Percentiles rank a stretch among this genome's conserved stretches.
Evolutionary conservation across 1,140 invertebrate species (phyloP).

Genomic region (Drosophila subpulchrella): DNA sequence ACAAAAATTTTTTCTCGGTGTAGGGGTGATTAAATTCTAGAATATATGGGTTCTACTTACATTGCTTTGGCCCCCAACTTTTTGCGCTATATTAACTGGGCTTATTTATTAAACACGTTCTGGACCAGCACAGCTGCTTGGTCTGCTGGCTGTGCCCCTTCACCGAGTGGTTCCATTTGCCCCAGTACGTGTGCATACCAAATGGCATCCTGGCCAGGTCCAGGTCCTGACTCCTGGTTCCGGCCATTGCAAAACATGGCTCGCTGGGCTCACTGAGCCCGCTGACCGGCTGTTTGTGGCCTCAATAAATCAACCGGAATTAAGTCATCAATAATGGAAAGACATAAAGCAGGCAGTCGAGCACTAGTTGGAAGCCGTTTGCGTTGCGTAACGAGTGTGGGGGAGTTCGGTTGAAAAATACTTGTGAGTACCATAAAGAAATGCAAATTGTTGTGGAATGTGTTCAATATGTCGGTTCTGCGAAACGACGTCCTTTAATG

Average conservation of each 20-base stretch:
- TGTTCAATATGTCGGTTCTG: slow-evolving; percentile 17
- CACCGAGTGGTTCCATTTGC: slow-evolving; percentile 32
- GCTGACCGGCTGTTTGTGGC: slow-evolving; percentile 73
- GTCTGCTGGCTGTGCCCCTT: neutral
- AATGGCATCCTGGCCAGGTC: slow-evolving; percentile 49
- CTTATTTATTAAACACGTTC: slow-evolving; percentile 78
- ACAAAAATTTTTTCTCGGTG: neutral
- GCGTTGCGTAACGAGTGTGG: slow-evolving; percentile 25
- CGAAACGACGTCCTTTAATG: neutral
- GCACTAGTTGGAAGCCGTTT: slow-evolving; percentile 57
- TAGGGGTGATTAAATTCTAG: slow-evolving; percentile 10
- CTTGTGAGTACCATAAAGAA: slow-evolving; percentile 47
- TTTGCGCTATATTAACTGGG: slow-evolving; percentile 69
- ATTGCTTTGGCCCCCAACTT: slow-evolving; percentile 41
- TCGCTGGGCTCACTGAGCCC: slow-evolving; percentile 13
- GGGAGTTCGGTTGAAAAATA: slow-evolving; percentile 24
- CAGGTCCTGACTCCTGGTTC: slow-evolving; percentile 32
- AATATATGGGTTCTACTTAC: slow-evolving; percentile 15
- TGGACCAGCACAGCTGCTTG: slow-evolving; percentile 14
- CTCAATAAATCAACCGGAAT: slow-evolving; percentile 81
- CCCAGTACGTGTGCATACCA: slow-evolving; percentile 65
- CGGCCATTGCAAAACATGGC: slow-evolving; percentile 30
- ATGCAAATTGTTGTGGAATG: slow-evolving; percentile 49
- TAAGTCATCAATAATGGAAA: slow-evolving; percentile 80
- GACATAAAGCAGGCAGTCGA: slow-evolving; percentile 72